These are phyloP conservation scores for Chalcis sispes DNA, from an alignment of 2,888 invertebrate genomes.

Conservation along the genomic window DNA sequence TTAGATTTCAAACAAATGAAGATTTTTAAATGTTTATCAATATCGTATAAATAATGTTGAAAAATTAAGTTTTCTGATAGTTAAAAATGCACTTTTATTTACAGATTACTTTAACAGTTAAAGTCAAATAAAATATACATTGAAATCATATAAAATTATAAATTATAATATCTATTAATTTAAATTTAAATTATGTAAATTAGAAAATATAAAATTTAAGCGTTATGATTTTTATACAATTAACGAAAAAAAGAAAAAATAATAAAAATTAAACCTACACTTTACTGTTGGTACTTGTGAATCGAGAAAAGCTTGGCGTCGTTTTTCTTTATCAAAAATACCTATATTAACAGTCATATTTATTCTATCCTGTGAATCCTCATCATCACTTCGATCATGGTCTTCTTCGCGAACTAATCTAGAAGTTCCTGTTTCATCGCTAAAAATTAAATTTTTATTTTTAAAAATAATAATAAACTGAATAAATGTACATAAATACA, in stretches of 20 bases:
- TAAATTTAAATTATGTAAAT: background rate
- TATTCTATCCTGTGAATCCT: conserved; percentile 84
- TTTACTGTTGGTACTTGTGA: conserved; percentile 81
- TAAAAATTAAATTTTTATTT: conserved; percentile 51
- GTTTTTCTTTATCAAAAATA: conserved; percentile 85
- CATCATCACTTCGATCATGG: conserved; percentile 89
- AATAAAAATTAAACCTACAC: conserved; percentile 72
- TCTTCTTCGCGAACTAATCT: conserved; percentile 89
- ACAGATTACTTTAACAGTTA: too few species aligned
- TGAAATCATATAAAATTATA: background rate
- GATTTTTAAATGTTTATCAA: too few species aligned
- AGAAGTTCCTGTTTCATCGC: conserved; percentile 76
- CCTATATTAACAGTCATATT: conserved; percentile 91
- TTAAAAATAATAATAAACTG: conserved; percentile 20
- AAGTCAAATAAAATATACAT: too few species aligned
- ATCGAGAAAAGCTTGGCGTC: conserved; percentile 87
- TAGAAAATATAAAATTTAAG: conserved; percentile 15
- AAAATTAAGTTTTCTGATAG: background rate
- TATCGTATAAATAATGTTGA: background rate
- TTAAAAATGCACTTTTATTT: background rate
- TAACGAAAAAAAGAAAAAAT: conserved; percentile 9
- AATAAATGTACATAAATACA: background rate
- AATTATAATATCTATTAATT: too few species aligned
- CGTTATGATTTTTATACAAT: background rate
- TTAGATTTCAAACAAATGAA: background rate